Base-by-base conservation (phyloP, 2,113 vertebrate genomes). In the Cynocephalus volans region DNA sequence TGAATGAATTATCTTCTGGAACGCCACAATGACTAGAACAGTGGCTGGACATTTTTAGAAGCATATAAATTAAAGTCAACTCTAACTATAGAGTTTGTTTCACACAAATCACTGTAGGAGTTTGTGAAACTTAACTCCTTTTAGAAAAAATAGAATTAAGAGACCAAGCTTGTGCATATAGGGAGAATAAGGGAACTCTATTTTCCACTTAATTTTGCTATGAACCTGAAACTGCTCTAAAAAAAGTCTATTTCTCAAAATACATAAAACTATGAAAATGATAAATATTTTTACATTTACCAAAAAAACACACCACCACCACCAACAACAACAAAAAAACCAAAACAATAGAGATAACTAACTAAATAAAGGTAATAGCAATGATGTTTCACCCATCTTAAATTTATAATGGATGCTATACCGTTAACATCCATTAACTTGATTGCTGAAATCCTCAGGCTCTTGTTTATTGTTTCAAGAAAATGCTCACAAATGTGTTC, bases 91-190 rank as follows among this genome's bases (percentile, higher is more conserved):
- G 45, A 67, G 23, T 93, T 79, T 69, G 8, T 88, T 95, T 94
- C 88, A 94, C 54, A 65, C 83, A 91, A 73, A 79, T 12, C 4
- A 45, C 56, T 45, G 65, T 14, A 2, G 21, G 18, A 70, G 15
- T 90, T 56, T 92, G 28, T 88, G 23, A 76, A 93, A 90, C 4
- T 95, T 85, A 88, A 88, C n/a, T 95, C 9, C 26, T 95, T 87
- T 90, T 90, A 72, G 88, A 85, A 79, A 86, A 96, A 96, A 76
- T 26, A 45, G 7, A 14, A n/a, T 60, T 65, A 90, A 89, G 18
- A 4, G 11, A 82, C 31, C 14, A 87, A 77, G 14, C 19, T 8
- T 92, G 12, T 69, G 64, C 26, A 69, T 62, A n/a, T 26, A 15
- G 15, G n/a, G 18, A 9, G 6, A 70, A 65, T 31, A 31, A 31